These are phyloP conservation scores for Plodia interpunctella DNA, from an alignment of 1,140 invertebrate species.

Conservation along the genomic window DNA sequence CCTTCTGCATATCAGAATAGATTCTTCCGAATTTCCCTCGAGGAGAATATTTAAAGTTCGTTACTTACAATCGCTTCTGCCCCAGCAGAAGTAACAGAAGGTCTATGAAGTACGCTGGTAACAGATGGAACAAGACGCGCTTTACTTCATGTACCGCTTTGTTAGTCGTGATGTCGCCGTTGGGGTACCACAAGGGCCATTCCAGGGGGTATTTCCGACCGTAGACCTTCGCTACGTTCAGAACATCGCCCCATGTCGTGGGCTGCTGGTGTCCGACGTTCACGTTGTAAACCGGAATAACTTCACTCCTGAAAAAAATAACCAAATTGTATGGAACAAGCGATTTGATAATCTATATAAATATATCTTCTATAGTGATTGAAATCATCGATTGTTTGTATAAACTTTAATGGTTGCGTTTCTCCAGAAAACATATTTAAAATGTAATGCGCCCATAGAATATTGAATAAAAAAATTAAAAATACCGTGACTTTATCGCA, in stretches of 20 bases:
- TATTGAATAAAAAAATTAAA: too few relatives aligned
- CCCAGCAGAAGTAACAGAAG: slow-evolving; percentile 77
- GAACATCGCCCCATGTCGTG: slow-evolving; percentile 88
- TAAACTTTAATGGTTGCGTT: too few relatives aligned
- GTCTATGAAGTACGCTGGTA: slow-evolving; percentile 82
- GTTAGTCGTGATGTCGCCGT: slow-evolving; percentile 79
- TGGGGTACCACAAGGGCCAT: slow-evolving; percentile 81
- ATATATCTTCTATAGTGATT: too few relatives aligned
- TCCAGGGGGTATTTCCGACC: slow-evolving; percentile 72
- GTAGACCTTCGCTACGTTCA: slow-evolving; percentile 79
- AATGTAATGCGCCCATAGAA: too few relatives aligned
- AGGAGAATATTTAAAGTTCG: slow-evolving; percentile 5
- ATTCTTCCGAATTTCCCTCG: too few relatives aligned
- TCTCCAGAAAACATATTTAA: too few relatives aligned
- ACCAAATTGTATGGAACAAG: too few relatives aligned
- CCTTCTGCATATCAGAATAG: too few relatives aligned
- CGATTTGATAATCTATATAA: too few relatives aligned
- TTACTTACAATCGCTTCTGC: slow-evolving; percentile 80
- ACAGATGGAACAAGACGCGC: slow-evolving; percentile 78
- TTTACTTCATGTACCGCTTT: slow-evolving; percentile 74
- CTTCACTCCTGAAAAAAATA: slow-evolving; percentile 15
- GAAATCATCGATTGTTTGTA: background rate
- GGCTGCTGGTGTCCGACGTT: slow-evolving; percentile 82
- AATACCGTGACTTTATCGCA: too few relatives aligned
- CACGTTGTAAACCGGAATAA: slow-evolving; percentile 85